Base-by-base conservation (phyloP, 2,113 vertebrate species). In the Lichenostomus cassidix region DNA sequence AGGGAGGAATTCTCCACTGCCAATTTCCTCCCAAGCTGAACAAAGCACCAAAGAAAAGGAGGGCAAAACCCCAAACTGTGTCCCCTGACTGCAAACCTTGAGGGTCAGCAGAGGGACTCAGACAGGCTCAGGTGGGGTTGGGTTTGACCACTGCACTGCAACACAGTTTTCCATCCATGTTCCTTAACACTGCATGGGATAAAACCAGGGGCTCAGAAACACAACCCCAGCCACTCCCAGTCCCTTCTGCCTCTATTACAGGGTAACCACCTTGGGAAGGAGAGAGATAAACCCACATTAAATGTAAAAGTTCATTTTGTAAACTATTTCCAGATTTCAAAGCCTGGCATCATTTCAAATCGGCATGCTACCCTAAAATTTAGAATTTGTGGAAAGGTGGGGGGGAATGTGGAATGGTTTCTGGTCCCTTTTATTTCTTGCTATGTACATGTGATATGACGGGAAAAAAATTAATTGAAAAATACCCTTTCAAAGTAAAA, bases 321-420 rank as follows among this genome's bases (percentile, higher is more conserved):
- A 94, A 96, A 96, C 67, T 82, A 58, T 73, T 92, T 95, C 91
- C 94, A 97, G 94, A 97, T 95, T 95, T 90, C 76, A 85, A 91
- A 91, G 85, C 75, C 78, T 95, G 96, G 94, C 74, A 70, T 46
- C 6, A 8, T 85, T 89, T 96, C 91, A 91, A 87, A 87, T 85
- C 4, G 0, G 75, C 84, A 55, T 8, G 37, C 87, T 89, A 95
- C 76, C 74, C 90, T 93, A 93, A 79, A 76, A 96, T 95, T 90
- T 96, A 83, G 90, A 71, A 90, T 85, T 69, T 90, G 90, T 69
- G 90, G 78, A 80, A 67, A 31, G 47, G 4, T 6, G 4, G 4
- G 2, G 4, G 31, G 15, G 19, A 41, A 85, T 22, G 55, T 35
- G 55, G 56, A 92, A 88, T 71, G 60, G 80, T 70, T 95, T 96